Base-by-base conservation (phyloP, 2,797 vertebrate species). In the Neomorphus geoffroyi region DNA sequence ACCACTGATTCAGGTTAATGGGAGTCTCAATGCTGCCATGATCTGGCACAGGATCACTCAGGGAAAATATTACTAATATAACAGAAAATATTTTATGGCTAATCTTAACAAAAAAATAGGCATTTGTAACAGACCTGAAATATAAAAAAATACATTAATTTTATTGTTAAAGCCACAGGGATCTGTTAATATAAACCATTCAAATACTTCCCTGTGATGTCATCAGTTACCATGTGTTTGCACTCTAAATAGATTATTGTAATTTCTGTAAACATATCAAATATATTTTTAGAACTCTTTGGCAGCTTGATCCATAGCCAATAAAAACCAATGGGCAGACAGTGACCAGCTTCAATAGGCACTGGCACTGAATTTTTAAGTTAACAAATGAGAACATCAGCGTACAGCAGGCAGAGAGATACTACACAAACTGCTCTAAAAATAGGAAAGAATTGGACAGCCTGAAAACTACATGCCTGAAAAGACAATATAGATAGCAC, bases 271-370 rank as follows among this genome's bases (percentile, higher is more conserved):
- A 96, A 86, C 39, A 80, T 64, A 89, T 56, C 39, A 28, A 35
- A 65, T 30, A 45, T 81, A 95, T 95, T 94, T 97, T 94, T 95
- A 96, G 94, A 94, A 88, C 77, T 93, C 62, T 90, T 22, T 71
- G 28, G 33, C 8, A 48, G 23, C 45, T 90, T 94, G 87, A 86
- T 86, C 26, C 51, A 84, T 56, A 79, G 85, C 87, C 92, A 96
- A 61, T 22, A 78, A 75, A 92, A 95, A 60, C 60, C 4, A 12
- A 30, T 0, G 0, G 77, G 66, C 77, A 94, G 96, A 94, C 89
- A 96, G 75, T 53, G 87, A 94, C 70, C 87, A 86, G 60, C 33
- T 92, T 80, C 82, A 64, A 30, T 1, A 75, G 54, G 53, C 51
- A n/a, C 43, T 2, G 21, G 69, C 16, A 41, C 56, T 43, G 46